phyloP scores from a whole-genome alignment of 2,888 invertebrate genomes.

The Chrysomela aeneicollis region DNA sequence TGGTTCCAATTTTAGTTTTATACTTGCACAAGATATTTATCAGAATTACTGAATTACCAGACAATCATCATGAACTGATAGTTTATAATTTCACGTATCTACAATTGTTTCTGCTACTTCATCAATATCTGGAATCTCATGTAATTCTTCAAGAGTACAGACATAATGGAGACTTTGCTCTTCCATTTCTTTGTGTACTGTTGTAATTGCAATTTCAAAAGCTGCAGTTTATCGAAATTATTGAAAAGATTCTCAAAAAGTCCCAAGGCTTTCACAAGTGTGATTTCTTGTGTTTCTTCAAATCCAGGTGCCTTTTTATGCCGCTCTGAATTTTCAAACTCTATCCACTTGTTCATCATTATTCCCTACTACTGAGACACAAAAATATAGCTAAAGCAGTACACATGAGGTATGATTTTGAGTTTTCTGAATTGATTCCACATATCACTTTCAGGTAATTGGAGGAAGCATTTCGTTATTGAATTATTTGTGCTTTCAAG shows the following conservation, averaged over 20 bases:
- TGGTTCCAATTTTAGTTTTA: slow-evolving; percentile 19
- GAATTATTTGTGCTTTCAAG: slow-evolving; percentile 31
- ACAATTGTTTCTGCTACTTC: slow-evolving; percentile 42
- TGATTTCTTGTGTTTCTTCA: slow-evolving; percentile 42
- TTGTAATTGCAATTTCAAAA: slow-evolving; percentile 46
- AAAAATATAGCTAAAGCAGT: slow-evolving; percentile 43
- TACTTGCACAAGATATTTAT: slow-evolving; percentile 37
- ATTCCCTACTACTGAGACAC: slow-evolving; percentile 34
- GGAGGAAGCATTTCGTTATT: slow-evolving; percentile 24
- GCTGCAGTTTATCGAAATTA: slow-evolving; percentile 36
- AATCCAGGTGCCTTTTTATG: slow-evolving; percentile 35
- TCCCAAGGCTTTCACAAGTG: slow-evolving; percentile 43
- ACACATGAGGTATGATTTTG: slow-evolving; percentile 40
- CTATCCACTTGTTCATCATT: slow-evolving; percentile 44
- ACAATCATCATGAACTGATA: slow-evolving; percentile 39
- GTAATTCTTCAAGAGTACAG: slow-evolving; percentile 45
- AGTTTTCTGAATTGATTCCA: slow-evolving; percentile 32
- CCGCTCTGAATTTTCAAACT: slow-evolving; percentile 42
- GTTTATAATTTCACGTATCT: slow-evolving; percentile 42
- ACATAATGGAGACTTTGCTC: slow-evolving; percentile 48
- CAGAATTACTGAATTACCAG: slow-evolving; percentile 32
- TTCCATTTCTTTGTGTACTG: slow-evolving; percentile 50
- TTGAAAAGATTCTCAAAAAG: slow-evolving; percentile 14
- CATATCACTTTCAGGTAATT: slow-evolving; percentile 13
- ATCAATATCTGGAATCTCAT: slow-evolving; percentile 39